Percentiles rank a stretch among this genome's conserved stretches.
phyloP scores from a whole-genome alignment of 92 coral and sea anemone species.

The Palythoa heliodiscus region DNA sequence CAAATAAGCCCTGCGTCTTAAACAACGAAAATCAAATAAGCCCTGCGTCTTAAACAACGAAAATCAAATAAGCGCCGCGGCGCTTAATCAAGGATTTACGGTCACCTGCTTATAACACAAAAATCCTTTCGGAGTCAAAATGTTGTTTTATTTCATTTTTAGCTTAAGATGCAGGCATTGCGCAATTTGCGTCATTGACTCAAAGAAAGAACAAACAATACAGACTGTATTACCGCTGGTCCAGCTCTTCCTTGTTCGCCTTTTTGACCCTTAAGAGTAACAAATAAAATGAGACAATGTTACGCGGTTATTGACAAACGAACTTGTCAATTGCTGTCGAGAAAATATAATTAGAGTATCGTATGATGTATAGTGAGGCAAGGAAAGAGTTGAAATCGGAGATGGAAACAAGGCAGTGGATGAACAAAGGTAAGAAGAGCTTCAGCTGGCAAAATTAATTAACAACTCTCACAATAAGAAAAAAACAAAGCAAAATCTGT shows the following conservation, averaged over 20 bases:
- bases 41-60: too few relatives aligned
- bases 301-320: background rate
- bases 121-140: too few relatives aligned
- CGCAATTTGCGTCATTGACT: background rate
- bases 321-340: background rate
- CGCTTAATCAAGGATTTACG: slow-evolving; percentile 55
- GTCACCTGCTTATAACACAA: too few relatives aligned
- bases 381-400: background rate
- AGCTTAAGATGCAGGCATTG: too few relatives aligned
- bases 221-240: background rate
- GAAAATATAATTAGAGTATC: background rate
- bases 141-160: too few relatives aligned
- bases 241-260: slow-evolving; percentile 24
- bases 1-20: too few relatives aligned
- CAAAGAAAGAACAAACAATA: background rate
- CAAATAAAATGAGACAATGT: background rate
- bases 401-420: background rate
- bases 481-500: background rate
- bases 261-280: slow-evolving; percentile 13
- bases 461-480: background rate
- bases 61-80: slow-evolving; percentile 63
- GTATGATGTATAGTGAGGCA: background rate
- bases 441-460: background rate
- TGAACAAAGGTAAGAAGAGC: background rate
- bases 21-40: background rate